Evolutionary conservation across 2,797 vertebrate species (phyloP), one percentile per base, ranked within the genome.

Genomic region (Gymnopithys bicolor): DNA sequence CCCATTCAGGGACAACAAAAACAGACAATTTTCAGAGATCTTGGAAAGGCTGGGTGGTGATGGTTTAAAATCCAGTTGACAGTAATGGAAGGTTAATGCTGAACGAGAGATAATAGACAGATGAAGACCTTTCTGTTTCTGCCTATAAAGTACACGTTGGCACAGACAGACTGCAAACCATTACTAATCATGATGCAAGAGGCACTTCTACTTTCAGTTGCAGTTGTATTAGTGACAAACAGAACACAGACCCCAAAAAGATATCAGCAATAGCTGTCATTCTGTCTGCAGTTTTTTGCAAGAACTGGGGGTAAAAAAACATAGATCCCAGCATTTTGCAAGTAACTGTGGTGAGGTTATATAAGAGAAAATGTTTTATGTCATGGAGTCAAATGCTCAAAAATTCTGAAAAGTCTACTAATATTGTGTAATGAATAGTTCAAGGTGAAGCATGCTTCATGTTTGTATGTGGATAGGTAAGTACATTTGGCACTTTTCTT

Each of bases 121-220:
- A 63, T 8, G 56, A 73, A 59, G 3, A 87, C 27, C 39, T 35
- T 45, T 63, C 15, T 27, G 11, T 35, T 80, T 73, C 69, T 56
- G 37, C 56, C 37, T 45, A 5, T 0, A 4, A 43, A 69, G 74
- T 27, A 56, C 11, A n/a, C 0, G 1, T 9, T 52, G 48, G 60
- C 51, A 45, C 24, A 56, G 59, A 71, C 25, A 68, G 41, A 48
- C 9, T 78, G 48, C 56, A 70, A 74, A 58, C 10, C 24, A 7
- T 4, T 39, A 25, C 79, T 49, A 43, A 43, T 21, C 48, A 78
- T 41, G 41, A 41, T 41, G 35, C 49, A 66, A n/a, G 32, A 58
- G 48, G 22, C 75, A 81, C 60, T 64, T 69, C 68, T 55, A 0
- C 37, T 77, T 81, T 66, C 60, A 55, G 56, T 30, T 89, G 46